phyloP scores from a whole-genome alignment of 2,888 invertebrate genomes.

The Drosophila fulvimacula region DNA sequence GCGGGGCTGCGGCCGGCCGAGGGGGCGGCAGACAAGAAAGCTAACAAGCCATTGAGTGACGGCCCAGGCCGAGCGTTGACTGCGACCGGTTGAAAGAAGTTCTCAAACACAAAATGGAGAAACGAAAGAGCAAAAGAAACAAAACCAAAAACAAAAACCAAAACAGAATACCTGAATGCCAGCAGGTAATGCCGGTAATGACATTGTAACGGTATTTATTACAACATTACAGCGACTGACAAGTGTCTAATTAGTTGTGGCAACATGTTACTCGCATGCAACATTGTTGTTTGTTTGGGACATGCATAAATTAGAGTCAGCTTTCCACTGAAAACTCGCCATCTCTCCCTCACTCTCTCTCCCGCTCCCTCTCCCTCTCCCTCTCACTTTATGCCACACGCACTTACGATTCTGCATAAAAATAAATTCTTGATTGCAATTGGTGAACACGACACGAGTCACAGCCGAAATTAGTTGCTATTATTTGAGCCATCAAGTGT shows the following conservation, averaged over 20 bases:
- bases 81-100: constrained; percentile 41
- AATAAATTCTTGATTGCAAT: constrained; percentile 46
- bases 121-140: neutral
- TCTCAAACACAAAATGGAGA: constrained; percentile 25
- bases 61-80: constrained; percentile 25
- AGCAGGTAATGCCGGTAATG: constrained; percentile 77
- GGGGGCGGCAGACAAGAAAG: constrained; percentile 54
- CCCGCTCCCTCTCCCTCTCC: no score
- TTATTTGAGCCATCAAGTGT: constrained; percentile 26
- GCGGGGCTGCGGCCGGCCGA: neutral
- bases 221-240: constrained; percentile 77
- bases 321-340: constrained; percentile 17
- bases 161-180: constrained; percentile 53
- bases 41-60: constrained; percentile 78
- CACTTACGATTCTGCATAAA: constrained; percentile 15
- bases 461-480: constrained; percentile 18
- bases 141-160: no score
- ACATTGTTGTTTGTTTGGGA: constrained; percentile 37
- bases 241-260: constrained; percentile 78
- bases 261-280: constrained; percentile 52
- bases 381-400: no score
- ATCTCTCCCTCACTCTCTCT: no score
- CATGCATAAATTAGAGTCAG: constrained; percentile 53
- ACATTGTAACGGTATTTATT: constrained; percentile 82
- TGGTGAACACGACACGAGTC: constrained; percentile 19